Evolutionary conservation across 2,888 invertebrate species (phyloP), one percentile per base, ranked within the genome.

Genomic region (Mesodorylaimus sp.): DNA sequence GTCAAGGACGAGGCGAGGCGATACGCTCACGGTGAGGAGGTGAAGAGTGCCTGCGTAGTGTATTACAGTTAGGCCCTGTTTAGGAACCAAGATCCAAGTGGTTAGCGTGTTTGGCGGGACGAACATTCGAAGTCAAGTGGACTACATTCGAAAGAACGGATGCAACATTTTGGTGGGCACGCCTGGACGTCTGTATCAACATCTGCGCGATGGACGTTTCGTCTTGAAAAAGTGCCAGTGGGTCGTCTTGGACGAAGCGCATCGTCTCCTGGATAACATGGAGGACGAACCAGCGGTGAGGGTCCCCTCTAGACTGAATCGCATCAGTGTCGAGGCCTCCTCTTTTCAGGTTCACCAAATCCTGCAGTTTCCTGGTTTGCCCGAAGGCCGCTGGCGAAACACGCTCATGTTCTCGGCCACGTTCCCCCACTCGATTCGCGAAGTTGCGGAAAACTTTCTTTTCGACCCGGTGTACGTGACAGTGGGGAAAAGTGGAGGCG

Each of bases 401-500:
- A 60, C 54, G 1, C 68, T 80, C 0, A 79, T 83, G 79, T 82
- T 81, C 60, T 55, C 55, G 50, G 83, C 83, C 0, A 83, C 83
- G 0, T 82, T 82, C 61, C 78, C 79, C 0, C 71, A 74, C 38
- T 75, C 68, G 52, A 76, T 82, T 21, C 91, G 93, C 68, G 74
- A 75, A 42, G 68, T 87, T 55, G 87, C 88, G 0, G 75, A 75
- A 0, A 76, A 80, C 46, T 89, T 83, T 65, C 70, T 93, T n/a
- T 65, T 68, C 24, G 60, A 73, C 50, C 89, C 91, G 64, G 64
- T 87, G 16, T 91, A 89, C 63, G 75, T 91, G 5, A 77, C 83
- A 0, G 81, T 93, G 23, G 93, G 93, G 41, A 79, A 83, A 10
- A 80, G 93, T 0, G 95, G 93, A 1, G 84, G 87, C 1, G 93